A percentile compares a stretch with the other conserved stretches of the same genome.
These are phyloP conservation scores for Pherbina coryleti DNA, from an alignment of 2,888 invertebrate species.

Conservation along the genomic window DNA sequence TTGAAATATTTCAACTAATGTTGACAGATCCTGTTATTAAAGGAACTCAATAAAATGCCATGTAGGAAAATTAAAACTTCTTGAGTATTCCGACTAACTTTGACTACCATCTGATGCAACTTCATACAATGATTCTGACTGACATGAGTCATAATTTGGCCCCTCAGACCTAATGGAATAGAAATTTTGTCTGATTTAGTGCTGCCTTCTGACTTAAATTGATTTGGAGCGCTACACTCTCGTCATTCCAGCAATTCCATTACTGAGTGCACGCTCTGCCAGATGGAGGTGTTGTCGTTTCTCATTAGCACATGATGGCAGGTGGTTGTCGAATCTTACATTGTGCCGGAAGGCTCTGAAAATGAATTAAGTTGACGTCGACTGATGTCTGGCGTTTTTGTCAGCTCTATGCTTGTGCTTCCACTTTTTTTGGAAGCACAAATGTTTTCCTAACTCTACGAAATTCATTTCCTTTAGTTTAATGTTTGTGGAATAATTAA, in stretches of 20 bases:
- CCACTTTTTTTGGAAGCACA: too few species aligned
- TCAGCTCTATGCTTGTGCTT: neutral
- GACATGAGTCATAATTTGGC: neutral
- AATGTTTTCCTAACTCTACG: neutral
- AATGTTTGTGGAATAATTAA: constrained; percentile 14
- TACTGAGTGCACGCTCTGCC: neutral
- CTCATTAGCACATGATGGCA: neutral
- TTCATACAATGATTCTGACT: neutral
- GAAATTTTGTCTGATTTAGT: constrained; percentile 31
- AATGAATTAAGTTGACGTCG: constrained; percentile 28
- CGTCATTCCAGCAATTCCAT: neutral
- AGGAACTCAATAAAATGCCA: neutral
- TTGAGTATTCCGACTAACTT: neutral
- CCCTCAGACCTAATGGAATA: neutral
- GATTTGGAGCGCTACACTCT: constrained; percentile 23
- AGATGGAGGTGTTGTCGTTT: neutral
- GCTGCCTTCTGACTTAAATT: constrained; percentile 31
- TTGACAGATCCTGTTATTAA: neutral
- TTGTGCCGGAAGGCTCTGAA: constrained; percentile 27
- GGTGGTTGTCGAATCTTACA: neutral
- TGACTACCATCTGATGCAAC: neutral
- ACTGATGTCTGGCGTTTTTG: constrained; percentile 21
- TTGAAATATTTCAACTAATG: constrained; percentile 16
- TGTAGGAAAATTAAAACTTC: neutral
- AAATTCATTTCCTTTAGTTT: constrained; percentile 6